These are phyloP conservation scores for Lasioglossum oenotherae DNA, from an alignment of 2,888 invertebrate genomes.

Conservation along the genomic window DNA sequence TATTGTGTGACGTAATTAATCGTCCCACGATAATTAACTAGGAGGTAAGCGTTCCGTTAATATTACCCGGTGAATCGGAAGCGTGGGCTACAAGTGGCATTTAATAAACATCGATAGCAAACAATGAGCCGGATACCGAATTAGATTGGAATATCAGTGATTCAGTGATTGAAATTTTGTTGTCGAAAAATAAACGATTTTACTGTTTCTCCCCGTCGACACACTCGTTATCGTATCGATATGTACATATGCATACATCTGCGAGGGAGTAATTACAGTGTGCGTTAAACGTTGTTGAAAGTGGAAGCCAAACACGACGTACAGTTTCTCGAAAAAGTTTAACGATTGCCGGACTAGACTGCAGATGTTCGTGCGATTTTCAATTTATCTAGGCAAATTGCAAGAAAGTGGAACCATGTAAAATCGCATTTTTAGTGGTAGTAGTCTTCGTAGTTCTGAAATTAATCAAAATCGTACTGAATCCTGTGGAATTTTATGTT, in stretches of 20 bases:
- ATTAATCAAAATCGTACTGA: too few relatives aligned
- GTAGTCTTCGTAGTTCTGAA: too few relatives aligned
- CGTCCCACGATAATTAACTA: slow-evolving; percentile 18
- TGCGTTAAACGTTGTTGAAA: neutral
- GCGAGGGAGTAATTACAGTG: neutral
- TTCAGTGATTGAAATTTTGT: neutral
- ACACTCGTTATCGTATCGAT: neutral
- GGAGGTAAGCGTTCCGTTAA: neutral
- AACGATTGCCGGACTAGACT: too few relatives aligned
- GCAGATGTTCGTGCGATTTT: too few relatives aligned
- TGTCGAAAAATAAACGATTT: neutral
- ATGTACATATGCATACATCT: neutral
- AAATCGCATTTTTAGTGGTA: too few relatives aligned
- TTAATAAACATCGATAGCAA: neutral
- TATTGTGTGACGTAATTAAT: slow-evolving; percentile 14
- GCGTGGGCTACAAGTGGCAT: neutral
- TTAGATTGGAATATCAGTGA: neutral
- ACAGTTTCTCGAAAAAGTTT: neutral
- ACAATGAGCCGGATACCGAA: neutral
- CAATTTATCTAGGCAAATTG: too few relatives aligned
- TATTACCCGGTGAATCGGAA: neutral
- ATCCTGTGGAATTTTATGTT: too few relatives aligned
- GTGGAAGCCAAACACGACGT: neutral
- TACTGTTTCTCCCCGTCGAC: neutral
- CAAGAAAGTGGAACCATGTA: too few relatives aligned